phyloP scores from a whole-genome alignment of 2,888 invertebrate species.

The Meloe dianella region DNA sequence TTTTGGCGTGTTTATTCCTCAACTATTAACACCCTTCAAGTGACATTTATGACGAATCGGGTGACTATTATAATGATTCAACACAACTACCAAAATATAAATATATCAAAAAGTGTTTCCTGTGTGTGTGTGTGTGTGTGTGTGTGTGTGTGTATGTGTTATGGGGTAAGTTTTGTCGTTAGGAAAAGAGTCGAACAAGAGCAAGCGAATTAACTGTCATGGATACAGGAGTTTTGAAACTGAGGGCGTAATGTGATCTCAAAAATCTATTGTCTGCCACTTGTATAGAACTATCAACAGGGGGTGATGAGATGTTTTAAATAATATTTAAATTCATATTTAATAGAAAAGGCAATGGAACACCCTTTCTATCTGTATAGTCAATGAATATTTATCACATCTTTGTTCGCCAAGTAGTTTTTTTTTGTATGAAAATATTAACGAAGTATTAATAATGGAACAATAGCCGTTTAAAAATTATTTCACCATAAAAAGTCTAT shows the following conservation, averaged over 20 bases:
- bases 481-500: background rate
- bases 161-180: constrained; percentile 37
- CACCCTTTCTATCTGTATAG: constrained; percentile 41
- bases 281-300: constrained; percentile 42
- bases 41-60: constrained; percentile 58
- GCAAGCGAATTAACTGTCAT: constrained; percentile 55
- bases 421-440: background rate
- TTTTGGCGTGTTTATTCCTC: constrained; percentile 24
- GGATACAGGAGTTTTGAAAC: constrained; percentile 55
- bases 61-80: constrained; percentile 55
- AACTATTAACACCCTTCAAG: constrained; percentile 55
- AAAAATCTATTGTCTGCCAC: constrained; percentile 49
- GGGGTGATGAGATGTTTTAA: constrained; percentile 49
- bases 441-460: background rate
- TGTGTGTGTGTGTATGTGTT: background rate
- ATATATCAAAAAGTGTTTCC: constrained; percentile 55
- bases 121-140: constrained; percentile 33
- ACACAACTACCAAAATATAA: constrained; percentile 42
- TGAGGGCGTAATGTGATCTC: constrained; percentile 51
- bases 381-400: constrained; percentile 54
- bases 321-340: constrained; percentile 57
- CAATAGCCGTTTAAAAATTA: background rate
- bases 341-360: constrained; percentile 49
- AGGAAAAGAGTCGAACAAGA: constrained; percentile 22
- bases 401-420: constrained; percentile 39